phyloP scores from a whole-genome alignment of 2,113 vertebrate genomes.

The Podocnemis expansa region DNA sequence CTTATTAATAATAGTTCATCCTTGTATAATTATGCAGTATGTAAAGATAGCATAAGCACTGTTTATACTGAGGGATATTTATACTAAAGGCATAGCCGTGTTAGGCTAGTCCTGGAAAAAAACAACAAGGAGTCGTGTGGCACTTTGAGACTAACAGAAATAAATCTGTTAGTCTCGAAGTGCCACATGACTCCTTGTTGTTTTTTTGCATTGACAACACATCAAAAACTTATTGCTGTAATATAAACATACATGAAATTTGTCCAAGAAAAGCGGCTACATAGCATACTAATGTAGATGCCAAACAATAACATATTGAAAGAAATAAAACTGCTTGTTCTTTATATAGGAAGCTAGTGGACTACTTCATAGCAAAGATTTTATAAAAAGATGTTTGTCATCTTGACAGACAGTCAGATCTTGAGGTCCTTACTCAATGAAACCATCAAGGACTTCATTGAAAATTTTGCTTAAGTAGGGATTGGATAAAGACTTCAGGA shows the following conservation, averaged over 20 bases:
- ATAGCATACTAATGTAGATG: not conserved
- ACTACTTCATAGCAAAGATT: not conserved
- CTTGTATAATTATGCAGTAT: not conserved
- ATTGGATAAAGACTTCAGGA: not conserved
- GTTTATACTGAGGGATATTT: not conserved
- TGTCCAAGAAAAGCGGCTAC: fast-evolving
- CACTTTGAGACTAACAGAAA: no score
- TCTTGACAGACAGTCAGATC: not conserved
- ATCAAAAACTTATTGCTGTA: not conserved
- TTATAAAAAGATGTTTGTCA: not conserved
- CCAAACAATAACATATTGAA: not conserved
- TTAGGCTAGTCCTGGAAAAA: no score
- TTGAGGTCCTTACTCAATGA: fast-evolving
- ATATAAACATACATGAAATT: not conserved
- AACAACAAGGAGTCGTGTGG: no score
- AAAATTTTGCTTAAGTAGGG: not conserved
- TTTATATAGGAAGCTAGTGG: not conserved
- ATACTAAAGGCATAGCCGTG: no score
- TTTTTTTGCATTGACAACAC: not conserved
- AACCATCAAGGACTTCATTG: not conserved
- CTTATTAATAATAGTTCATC: not conserved
- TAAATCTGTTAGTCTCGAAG: no score
- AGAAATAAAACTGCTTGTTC: not conserved
- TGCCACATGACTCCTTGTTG: no score
- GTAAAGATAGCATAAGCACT: not conserved